Evolutionary conservation across 2,797 vertebrate genomes (phyloP), one percentile per base, ranked within the genome.

Genomic region (Karalla daura): DNA sequence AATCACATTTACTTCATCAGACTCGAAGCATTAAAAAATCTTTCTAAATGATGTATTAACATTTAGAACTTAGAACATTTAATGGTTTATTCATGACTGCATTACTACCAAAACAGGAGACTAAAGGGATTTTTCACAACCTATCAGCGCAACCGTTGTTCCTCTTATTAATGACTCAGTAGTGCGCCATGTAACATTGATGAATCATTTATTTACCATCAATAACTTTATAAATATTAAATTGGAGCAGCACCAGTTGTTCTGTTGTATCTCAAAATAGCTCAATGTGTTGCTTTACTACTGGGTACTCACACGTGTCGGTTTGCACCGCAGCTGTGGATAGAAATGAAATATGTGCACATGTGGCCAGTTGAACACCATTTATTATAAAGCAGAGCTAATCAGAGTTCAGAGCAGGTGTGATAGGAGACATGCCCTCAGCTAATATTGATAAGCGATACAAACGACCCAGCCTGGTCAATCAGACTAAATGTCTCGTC

Each of bases 401-500:
- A 76, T 62, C 50, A 56, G 44, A 46, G 79, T 68, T 81, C 50
- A 53, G 60, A 71, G 60, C 4, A 1, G 25, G 46, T 18, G 13
- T 63, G 39, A 18, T 45, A 30, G 6, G 39, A 59, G 63, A 55
- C 63, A 36, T 64, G 46, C n/a, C 33, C 25, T 24, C 10, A 59
- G 13, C 43, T 56, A 56, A 67, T 77, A 79, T 76, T 7, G 24
- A 55, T 21, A 40, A 70, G 43, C 41, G 44, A 85, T 72, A 78
- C 45, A 55, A 62, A 70, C 55, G 63, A 51, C 70, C 46, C 28
- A 5, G 14, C 53, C 60, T 35, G 62, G 64, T 78, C 72, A 73
- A 58, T 82, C 80, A 76, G 25, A 46, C 45, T 73, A 70, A 82
- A 85, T 54, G 68, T 45, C 64, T 27, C 18, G 4, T 81, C 55